These are phyloP conservation scores for Axea sp. DNA, from an alignment of 2,888 invertebrate genomes.

Conservation along the genomic window DNA sequence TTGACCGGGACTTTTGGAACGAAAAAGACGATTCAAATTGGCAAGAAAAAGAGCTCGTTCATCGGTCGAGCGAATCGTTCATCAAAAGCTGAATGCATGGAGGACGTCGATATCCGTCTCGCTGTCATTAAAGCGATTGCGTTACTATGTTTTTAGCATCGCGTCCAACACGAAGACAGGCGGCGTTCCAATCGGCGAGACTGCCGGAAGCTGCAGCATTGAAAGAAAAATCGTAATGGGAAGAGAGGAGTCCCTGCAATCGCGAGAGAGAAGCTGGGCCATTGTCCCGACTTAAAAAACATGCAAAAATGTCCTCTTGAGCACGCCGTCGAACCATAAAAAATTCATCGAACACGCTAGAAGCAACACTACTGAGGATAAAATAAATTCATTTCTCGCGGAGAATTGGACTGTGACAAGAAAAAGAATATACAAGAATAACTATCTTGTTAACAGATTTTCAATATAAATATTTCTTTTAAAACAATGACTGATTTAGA, in stretches of 20 bases:
- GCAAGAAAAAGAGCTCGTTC: constrained; percentile 11
- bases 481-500: too few species aligned
- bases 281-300: constrained; percentile 20
- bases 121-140: constrained; percentile 39
- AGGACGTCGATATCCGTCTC: constrained; percentile 39
- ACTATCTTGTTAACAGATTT: neutral
- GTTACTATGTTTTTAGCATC: constrained; percentile 48
- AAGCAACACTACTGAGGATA: constrained; percentile 20
- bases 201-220: constrained; percentile 32
- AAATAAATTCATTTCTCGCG: constrained; percentile 23
- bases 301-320: constrained; percentile 32
- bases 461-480: constrained; percentile 5
- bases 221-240: constrained; percentile 14
- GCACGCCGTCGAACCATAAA: constrained; percentile 34
- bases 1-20: constrained; percentile 21
- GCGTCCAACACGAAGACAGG: constrained; percentile 17
- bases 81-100: constrained; percentile 26
- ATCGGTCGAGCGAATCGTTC: constrained; percentile 25
- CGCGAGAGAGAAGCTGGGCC: constrained; percentile 5
- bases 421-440: neutral
- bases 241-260: constrained; percentile 3
- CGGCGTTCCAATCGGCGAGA: constrained; percentile 33
- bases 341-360: constrained; percentile 26
- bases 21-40: constrained; percentile 10
- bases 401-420: constrained; percentile 26